Conservation (phyloP, 2,797 vertebrate genomes). For the Petrocephalus sullivani region DNA sequence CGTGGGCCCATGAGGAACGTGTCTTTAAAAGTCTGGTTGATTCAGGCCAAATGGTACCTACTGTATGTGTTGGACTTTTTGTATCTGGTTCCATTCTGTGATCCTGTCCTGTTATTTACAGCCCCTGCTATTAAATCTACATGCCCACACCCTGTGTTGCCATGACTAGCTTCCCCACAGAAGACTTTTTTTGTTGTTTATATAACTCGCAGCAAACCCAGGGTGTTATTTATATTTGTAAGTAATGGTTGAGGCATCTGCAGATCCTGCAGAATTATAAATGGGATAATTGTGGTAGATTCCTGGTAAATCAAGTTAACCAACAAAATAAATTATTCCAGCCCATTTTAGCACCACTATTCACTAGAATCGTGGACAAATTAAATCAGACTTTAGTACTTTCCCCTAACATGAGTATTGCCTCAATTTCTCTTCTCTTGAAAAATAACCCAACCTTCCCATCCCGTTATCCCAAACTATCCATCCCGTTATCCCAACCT, state of each 20-base stretch:
- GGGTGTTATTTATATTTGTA: background rate
- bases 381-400: background rate
- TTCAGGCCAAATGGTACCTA: background rate
- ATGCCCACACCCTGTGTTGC: background rate
- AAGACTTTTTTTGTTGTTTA: too few relatives aligned
- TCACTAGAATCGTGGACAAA: background rate
- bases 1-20: background rate
- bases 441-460: background rate
- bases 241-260: background rate
- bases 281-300: background rate
- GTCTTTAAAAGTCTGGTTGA: background rate
- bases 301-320: too few relatives aligned
- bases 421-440: background rate
- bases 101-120: background rate
- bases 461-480: too few relatives aligned
- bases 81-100: background rate
- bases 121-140: background rate
- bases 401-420: background rate
- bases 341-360: background rate
- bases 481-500: too few relatives aligned
- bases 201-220: background rate
- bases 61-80: background rate
- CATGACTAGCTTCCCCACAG: too few relatives aligned
- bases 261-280: background rate
- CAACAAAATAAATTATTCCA: too few relatives aligned